Evolutionary conservation across 2,888 invertebrate species (phyloP), one percentile per base, ranked within the genome.

Genomic region (Parapristionchus giblindavisi): DNA sequence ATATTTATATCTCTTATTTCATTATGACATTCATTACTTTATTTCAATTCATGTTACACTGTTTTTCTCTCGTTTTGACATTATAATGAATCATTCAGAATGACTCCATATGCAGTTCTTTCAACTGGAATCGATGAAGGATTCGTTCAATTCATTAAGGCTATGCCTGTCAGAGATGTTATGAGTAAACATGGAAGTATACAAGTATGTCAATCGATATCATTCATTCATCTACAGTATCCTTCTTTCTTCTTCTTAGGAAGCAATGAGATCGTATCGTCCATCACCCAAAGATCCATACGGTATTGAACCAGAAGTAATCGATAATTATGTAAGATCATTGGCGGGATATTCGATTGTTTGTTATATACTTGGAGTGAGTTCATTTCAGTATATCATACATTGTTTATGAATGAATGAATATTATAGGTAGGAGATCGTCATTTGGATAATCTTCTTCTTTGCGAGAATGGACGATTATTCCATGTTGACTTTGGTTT

Each of bases 401-500:
- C n/a, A n/a, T n/a, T n/a, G n/a, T n/a, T n/a, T n/a, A n/a, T n/a
- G n/a, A n/a, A n/a, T n/a, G n/a, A n/a, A n/a, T 34, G 17, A 51
- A 17, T 32, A 8, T 70, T 43, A 11, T 32, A 73, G 73, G 73
- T 75, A 8, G 83, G 83, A 56, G 87, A 87, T 70, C 85, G 87
- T 5, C 99, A 99, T 91, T 91, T 98, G 81, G 98, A 99, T 90
- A 99, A 99, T 90, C 90, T 99, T 58, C 91, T 99, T 58, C 91
- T 99, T 3, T 96, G 97, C 5, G 92, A 92, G 52, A 92, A 92
- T 72, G 98, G 98, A 48, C 83, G 94, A 84, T 90, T 97, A 66
- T 96, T 97, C 90, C 97, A 97, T 89, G 96, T 97, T 81, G 97
- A 97, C 90, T 99, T 99, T 90, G 98, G 98, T 2, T 99, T 95